Evolutionary conservation across 1,140 invertebrate genomes (phyloP).

Genomic region (Phenacoccus solenopsis): DNA sequence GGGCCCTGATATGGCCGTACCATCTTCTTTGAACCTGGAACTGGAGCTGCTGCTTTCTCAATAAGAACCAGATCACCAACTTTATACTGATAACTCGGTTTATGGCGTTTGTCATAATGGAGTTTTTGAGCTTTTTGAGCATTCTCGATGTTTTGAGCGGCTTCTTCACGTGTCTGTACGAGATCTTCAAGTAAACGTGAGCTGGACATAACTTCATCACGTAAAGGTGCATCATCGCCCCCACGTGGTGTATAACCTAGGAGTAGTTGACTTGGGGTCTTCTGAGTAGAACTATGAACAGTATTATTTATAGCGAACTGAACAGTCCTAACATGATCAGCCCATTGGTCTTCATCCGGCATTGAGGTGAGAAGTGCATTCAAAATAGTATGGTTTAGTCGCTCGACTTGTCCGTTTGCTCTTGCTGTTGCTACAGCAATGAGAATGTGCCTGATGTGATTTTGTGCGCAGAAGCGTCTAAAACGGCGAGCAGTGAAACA

Average conservation of each 20-base stretch:
- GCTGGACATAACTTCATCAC: background rate
- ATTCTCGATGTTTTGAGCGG: background rate
- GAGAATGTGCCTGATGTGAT: background rate
- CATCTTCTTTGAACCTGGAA: background rate
- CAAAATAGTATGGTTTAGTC: no score
- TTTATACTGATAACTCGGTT: background rate
- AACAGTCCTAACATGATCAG: background rate
- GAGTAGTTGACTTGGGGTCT: conserved; percentile 15
- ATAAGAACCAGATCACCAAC: conserved; percentile 2
- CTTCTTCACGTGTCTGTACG: background rate
- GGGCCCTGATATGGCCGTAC: no score
- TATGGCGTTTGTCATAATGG: background rate
- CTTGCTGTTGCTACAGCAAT: background rate
- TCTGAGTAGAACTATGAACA: no score
- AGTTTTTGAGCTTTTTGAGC: background rate
- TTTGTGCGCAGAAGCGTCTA: background rate
- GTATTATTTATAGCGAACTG: conserved; percentile 15
- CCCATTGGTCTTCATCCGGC: no score
- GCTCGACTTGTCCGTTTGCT: background rate
- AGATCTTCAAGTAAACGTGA: background rate
- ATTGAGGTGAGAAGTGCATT: no score
- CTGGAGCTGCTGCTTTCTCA: background rate
- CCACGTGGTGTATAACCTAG: conserved; percentile 19
- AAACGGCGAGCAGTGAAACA: background rate
- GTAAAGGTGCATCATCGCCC: background rate